These are phyloP conservation scores for Bufo bufo DNA, from an alignment of 2,113 vertebrate species.

Conservation along the genomic window DNA sequence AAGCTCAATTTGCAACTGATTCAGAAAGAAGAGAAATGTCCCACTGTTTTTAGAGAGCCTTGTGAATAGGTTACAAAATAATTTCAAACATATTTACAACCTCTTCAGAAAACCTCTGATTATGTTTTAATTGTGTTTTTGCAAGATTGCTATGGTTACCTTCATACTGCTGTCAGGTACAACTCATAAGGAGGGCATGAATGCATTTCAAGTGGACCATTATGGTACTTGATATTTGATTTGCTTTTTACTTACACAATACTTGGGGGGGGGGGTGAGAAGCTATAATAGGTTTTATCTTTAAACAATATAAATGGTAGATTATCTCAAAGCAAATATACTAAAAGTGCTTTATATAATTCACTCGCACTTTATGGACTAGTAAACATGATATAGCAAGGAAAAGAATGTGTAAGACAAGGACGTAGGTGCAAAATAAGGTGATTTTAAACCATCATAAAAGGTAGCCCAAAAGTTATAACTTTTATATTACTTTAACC, in stretches of 20 bases:
- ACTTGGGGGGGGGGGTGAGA: neutral
- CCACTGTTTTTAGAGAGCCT: conserved; percentile 1
- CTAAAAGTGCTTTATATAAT: neutral
- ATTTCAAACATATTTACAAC: neutral
- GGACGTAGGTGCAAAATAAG: neutral
- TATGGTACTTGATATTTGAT: conserved; percentile 26
- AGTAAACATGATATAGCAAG: neutral
- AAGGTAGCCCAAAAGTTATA: neutral
- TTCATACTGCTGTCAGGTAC: neutral
- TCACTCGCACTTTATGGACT: neutral
- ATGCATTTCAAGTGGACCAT: conserved; percentile 30
- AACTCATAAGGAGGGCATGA: neutral
- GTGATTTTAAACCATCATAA: neutral
- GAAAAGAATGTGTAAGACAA: neutral
- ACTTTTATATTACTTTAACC: too few relatives aligned
- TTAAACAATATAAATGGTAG: neutral
- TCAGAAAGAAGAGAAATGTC: neutral
- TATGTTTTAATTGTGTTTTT: conserved; percentile 41
- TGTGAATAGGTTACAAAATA: neutral
- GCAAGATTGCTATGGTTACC: conserved; percentile 22
- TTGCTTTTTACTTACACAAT: neutral
- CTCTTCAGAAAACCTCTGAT: neutral
- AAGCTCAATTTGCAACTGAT: conserved; percentile 35
- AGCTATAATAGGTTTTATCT: neutral
- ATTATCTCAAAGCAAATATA: neutral